Evolutionary conservation across 2,888 invertebrate species (phyloP).

Genomic region (Drosophila hamatofila): DNA sequence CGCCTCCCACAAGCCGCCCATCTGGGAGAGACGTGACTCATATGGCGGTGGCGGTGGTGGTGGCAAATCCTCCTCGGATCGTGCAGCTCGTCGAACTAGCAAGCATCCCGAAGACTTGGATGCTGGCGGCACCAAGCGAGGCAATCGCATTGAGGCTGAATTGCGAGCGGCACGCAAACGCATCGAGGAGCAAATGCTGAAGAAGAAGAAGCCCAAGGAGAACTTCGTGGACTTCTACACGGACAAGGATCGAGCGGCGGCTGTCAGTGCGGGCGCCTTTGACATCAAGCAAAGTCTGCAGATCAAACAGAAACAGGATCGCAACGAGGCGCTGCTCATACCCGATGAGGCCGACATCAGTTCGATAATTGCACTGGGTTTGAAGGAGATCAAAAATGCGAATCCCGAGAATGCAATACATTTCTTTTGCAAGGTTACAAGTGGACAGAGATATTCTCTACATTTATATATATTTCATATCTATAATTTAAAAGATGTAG

Average conservation of each 20-base stretch:
- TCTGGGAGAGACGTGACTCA: conserved; percentile 71
- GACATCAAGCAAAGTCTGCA: conserved; percentile 95
- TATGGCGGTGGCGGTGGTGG: conserved; percentile 40
- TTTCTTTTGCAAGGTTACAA: conserved; percentile 91
- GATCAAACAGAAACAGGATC: conserved; percentile 92
- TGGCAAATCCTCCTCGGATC: conserved; percentile 42
- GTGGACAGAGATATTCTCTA: neutral
- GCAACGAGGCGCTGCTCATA: conserved; percentile 89
- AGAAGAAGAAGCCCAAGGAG: conserved; percentile 83
- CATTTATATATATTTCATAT: too few species aligned
- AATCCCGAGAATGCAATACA: conserved; percentile 90
- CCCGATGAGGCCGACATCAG: conserved; percentile 92
- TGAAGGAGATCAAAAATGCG: conserved; percentile 91
- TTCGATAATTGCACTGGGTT: conserved; percentile 90
- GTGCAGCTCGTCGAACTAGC: conserved; percentile 48
- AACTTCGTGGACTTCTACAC: conserved; percentile 92
- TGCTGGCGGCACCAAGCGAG: conserved; percentile 54
- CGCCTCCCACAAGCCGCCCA: conserved; percentile 56
- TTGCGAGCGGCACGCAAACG: conserved; percentile 75
- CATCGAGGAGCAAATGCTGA: conserved; percentile 77
- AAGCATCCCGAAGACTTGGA: conserved; percentile 64
- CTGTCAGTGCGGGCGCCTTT: conserved; percentile 91
- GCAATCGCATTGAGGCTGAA: conserved; percentile 79
- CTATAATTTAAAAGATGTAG: too few species aligned
- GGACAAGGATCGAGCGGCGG: conserved; percentile 95